Evolutionary conservation across 92 coral and sea anemone species (phyloP).

Genomic region (Palythoa heliodiscus): DNA sequence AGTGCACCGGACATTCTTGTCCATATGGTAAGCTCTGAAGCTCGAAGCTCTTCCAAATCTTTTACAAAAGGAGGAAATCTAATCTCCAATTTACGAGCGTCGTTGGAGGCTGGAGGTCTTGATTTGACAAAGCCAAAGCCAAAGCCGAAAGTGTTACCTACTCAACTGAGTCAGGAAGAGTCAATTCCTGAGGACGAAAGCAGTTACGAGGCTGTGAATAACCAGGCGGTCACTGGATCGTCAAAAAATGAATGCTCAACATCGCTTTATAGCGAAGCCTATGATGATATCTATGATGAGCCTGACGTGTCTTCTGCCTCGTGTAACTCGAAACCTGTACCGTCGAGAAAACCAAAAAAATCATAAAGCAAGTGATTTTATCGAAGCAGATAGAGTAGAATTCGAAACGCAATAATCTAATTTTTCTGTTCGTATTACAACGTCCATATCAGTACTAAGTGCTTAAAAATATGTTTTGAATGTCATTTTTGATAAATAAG

Average conservation of each 20-base stretch:
- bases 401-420: not conserved
- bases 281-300: conserved; percentile 74
- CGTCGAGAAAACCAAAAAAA: conserved; percentile 48
- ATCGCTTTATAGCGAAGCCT: conserved; percentile 64
- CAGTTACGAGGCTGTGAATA: conserved; percentile 57
- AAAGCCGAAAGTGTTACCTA: conserved; percentile 43
- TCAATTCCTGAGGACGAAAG: conserved; percentile 54
- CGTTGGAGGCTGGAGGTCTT: conserved; percentile 82
- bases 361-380: conserved; percentile 29
- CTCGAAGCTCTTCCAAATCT: conserved; percentile 29
- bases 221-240: conserved; percentile 35
- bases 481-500: too few relatives aligned
- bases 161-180: conserved; percentile 50
- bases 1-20: conserved; percentile 66
- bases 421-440: not conserved
- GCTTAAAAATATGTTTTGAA: too few relatives aligned
- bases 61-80: conserved; percentile 20
- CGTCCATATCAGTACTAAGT: too few relatives aligned
- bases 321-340: conserved; percentile 51
- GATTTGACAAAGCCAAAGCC: conserved; percentile 63
- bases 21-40: not conserved
- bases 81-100: conserved; percentile 77
- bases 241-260: conserved; percentile 53
- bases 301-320: conserved; percentile 46
- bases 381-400: not conserved